These are phyloP conservation scores for Indicator indicator DNA, from an alignment of 2,113 vertebrate species.

Conservation along the genomic window DNA sequence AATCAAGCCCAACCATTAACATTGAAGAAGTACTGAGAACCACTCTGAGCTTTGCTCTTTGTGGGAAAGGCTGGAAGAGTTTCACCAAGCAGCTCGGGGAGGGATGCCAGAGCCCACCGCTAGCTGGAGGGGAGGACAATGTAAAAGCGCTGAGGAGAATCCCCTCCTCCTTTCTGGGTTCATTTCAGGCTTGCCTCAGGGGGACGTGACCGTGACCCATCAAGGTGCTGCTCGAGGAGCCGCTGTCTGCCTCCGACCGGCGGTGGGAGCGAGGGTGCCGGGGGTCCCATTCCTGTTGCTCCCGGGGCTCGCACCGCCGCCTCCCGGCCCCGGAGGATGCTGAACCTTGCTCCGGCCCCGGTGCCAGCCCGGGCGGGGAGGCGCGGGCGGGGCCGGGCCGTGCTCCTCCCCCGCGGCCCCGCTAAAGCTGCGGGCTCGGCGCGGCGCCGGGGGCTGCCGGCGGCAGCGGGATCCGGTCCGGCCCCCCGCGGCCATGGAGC, in stretches of 20 bases:
- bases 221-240: background rate
- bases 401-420: background rate
- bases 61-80: background rate
- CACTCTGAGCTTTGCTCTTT: too few species aligned
- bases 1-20: too few species aligned
- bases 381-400: background rate
- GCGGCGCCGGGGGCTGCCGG: background rate
- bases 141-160: background rate
- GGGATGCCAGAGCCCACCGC: too few species aligned
- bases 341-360: background rate
- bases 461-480: background rate
- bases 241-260: background rate
- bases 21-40: rapidly evolving
- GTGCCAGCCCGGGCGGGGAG: background rate
- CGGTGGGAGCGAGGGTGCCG: too few species aligned
- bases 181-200: rapidly evolving
- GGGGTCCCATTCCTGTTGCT: too few species aligned
- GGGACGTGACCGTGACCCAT: background rate
- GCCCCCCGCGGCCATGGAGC: constrained; percentile 57
- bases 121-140: too few species aligned
- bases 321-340: background rate
- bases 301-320: background rate
- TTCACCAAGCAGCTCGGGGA: too few species aligned
- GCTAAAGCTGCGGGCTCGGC: background rate
- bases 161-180: background rate